These are phyloP conservation scores for Zelleria hepariella DNA, from an alignment of 2,888 invertebrate species.

Conservation along the genomic window DNA sequence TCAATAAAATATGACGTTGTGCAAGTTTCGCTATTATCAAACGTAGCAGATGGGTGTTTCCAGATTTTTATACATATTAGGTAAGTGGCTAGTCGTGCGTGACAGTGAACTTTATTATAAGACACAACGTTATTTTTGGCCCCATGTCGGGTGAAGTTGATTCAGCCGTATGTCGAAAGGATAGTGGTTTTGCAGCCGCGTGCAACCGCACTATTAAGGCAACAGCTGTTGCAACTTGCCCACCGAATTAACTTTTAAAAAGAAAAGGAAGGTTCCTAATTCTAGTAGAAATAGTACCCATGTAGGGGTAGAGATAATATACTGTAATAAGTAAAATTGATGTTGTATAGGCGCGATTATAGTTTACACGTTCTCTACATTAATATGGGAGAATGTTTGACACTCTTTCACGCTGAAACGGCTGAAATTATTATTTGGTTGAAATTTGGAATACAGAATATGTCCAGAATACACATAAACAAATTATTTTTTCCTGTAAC, in stretches of 20 bases:
- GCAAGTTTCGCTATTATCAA: background rate
- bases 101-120: background rate
- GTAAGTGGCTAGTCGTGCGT: background rate
- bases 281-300: background rate
- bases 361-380: no score
- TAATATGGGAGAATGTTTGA: no score
- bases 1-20: background rate
- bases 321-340: no score
- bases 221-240: background rate
- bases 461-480: no score
- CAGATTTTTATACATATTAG: no score
- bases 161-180: background rate
- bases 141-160: background rate
- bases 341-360: no score
- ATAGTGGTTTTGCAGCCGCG: background rate
- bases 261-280: background rate
- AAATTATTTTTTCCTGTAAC: no score
- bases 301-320: no score
- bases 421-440: no score
- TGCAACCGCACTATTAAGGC: conserved; percentile 1
- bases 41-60: background rate
- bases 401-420: no score
- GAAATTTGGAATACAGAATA: no score
- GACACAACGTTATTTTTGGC: background rate
- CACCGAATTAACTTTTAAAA: background rate